Conservation (phyloP, 1,140 invertebrate genomes). For the Hormaphis cornu region DNA sequence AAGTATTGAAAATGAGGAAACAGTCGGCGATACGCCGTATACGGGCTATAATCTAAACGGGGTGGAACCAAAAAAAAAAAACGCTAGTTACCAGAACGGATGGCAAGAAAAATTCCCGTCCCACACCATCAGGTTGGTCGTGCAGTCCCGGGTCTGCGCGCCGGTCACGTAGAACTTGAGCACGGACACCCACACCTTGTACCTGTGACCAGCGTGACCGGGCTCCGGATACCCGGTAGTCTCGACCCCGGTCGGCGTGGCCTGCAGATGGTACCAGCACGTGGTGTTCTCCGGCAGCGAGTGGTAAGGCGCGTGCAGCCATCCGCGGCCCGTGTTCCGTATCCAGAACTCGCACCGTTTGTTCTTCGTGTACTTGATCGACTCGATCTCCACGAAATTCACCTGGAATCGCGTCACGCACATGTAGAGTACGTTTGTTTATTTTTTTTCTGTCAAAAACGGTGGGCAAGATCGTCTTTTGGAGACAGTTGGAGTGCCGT, state of each 20-base stretch:
- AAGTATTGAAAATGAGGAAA: too few species aligned
- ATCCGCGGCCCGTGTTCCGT: constrained; percentile 62
- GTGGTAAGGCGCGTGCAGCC: constrained; percentile 67
- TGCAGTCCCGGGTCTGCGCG: constrained; percentile 51
- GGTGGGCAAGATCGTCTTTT: too few species aligned
- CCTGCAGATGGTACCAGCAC: constrained; percentile 72
- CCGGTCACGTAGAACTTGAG: constrained; percentile 70
- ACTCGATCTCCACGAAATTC: constrained; percentile 68
- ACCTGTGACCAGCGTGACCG: constrained; percentile 45
- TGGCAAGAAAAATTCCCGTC: constrained; percentile 43
- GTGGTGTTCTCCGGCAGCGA: constrained; percentile 75
- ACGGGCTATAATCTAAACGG: too few species aligned
- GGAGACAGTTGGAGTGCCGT: too few species aligned
- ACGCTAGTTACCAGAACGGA: constrained; percentile 2
- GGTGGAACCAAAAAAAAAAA: too few species aligned
- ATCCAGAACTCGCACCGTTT: constrained; percentile 82
- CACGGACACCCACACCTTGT: constrained; percentile 76
- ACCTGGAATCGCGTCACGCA: constrained; percentile 47
- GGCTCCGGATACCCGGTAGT: constrained; percentile 43
- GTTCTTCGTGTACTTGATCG: constrained; percentile 65
- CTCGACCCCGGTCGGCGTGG: constrained; percentile 41
- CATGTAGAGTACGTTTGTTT: too few species aligned
- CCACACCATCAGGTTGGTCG: constrained; percentile 71
- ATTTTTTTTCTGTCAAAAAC: too few species aligned
- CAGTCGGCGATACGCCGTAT: too few species aligned